Conservation (phyloP, 2,797 vertebrate species). For the Setipinna tenuifilis region DNA sequence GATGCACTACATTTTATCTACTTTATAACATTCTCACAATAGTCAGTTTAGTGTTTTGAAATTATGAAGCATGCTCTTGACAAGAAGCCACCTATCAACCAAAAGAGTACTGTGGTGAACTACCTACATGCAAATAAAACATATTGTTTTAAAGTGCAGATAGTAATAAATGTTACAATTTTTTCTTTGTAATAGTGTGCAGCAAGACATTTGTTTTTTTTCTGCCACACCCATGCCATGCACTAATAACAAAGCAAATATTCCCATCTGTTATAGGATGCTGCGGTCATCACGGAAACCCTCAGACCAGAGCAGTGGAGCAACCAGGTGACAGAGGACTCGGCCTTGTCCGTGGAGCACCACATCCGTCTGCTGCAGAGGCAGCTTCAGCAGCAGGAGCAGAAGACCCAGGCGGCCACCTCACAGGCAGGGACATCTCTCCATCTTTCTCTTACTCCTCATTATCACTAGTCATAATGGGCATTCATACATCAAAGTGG, state of each 20-base stretch:
- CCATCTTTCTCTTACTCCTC: neutral
- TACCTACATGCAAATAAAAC: neutral
- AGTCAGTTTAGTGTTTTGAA: neutral
- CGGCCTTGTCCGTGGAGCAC: slow-evolving; percentile 81
- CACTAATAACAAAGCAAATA: neutral
- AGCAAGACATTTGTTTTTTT: neutral
- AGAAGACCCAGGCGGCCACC: slow-evolving; percentile 89
- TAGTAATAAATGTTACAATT: too few relatives aligned
- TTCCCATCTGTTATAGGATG: neutral
- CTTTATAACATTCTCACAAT: neutral
- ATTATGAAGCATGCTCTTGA: neutral
- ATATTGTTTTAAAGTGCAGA: neutral
- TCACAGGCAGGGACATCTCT: slow-evolving; percentile 81
- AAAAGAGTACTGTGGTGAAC: neutral
- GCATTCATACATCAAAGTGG: neutral
- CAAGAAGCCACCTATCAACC: neutral
- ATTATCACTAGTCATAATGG: neutral
- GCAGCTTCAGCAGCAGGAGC: slow-evolving; percentile 93
- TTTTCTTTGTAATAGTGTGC: too few relatives aligned
- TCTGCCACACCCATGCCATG: neutral
- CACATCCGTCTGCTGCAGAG: slow-evolving; percentile 92
- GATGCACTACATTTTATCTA: neutral
- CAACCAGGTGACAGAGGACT: slow-evolving; percentile 69
- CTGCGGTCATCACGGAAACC: slow-evolving; percentile 17
- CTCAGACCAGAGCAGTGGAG: neutral